These are phyloP conservation scores for Synergus laeviventris DNA, from an alignment of 2,888 invertebrate genomes.

Conservation along the genomic window DNA sequence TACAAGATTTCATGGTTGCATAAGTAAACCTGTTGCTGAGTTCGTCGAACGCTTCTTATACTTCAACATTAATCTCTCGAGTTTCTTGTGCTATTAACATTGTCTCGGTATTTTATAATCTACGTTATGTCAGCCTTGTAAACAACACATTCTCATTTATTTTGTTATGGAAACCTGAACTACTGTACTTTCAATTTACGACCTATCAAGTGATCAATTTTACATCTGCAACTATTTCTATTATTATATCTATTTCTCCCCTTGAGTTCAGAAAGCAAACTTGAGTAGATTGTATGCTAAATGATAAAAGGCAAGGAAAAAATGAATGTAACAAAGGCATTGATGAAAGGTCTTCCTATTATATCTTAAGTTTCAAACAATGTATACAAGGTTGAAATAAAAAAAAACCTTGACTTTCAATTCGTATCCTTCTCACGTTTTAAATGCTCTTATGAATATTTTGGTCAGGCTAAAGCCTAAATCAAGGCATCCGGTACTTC, in stretches of 20 bases:
- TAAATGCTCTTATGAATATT: constrained; percentile 6
- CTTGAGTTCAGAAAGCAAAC: too few species aligned
- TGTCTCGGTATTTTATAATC: constrained; percentile 19
- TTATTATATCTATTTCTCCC: too few species aligned
- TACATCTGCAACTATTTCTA: not conserved
- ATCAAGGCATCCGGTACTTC: constrained; percentile 1
- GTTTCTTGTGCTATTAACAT: constrained; percentile 21
- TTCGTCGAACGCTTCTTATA: constrained; percentile 29
- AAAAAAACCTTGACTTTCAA: not conserved
- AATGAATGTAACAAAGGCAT: not conserved
- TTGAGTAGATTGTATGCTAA: too few species aligned
- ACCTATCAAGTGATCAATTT: not conserved
- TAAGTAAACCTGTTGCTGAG: constrained; percentile 32
- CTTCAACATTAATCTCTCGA: constrained; percentile 22
- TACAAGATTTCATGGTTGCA: constrained; percentile 34
- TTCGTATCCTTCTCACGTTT: constrained; percentile 1
- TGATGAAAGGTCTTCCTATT: not conserved
- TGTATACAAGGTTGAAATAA: not conserved
- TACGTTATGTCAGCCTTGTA: constrained; percentile 1
- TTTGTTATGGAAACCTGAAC: not conserved
- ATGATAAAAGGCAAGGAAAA: not conserved
- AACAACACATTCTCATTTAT: not conserved
- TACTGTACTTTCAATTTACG: not conserved
- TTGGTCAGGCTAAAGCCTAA: not conserved
- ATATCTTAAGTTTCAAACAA: not conserved